Percentiles rank a stretch among this genome's conserved stretches.
Evolutionary conservation across 2,888 invertebrate genomes (phyloP).

Genomic region (Cancer borealis): DNA sequence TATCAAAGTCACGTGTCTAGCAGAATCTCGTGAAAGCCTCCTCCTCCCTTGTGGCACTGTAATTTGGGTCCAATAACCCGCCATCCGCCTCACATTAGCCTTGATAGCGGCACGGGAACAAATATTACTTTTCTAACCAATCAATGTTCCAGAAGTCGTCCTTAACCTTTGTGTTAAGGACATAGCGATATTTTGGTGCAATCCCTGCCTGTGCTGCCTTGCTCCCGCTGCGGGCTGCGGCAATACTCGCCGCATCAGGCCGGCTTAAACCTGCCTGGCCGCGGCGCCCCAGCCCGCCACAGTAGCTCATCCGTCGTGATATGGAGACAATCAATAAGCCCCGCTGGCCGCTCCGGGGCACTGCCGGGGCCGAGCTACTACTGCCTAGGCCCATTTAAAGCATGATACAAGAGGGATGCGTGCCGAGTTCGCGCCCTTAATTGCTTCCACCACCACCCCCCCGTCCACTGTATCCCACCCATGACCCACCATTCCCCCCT

Average conservation of each 20-base stretch:
- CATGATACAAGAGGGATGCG: background rate
- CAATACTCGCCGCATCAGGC: constrained; percentile 1
- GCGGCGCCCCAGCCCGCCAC: constrained; percentile 43
- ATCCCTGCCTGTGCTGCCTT: background rate
- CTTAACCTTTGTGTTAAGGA: background rate
- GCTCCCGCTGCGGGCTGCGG: background rate
- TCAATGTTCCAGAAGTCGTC: constrained; percentile 30
- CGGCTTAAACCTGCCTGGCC: constrained; percentile 48
- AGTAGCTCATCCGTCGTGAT: constrained; percentile 55
- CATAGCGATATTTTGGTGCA: background rate
- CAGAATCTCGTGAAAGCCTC: too few species aligned
- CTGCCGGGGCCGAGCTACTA: background rate
- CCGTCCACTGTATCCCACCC: background rate
- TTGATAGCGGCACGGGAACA: background rate
- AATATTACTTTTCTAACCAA: background rate
- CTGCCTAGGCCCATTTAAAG: background rate
- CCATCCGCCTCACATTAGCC: background rate
- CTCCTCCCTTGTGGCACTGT: background rate
- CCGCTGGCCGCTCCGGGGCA: constrained; percentile 11
- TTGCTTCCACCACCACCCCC: constrained; percentile 21
- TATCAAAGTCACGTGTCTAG: too few species aligned
- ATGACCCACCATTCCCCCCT: background rate
- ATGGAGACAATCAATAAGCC: constrained; percentile 55
- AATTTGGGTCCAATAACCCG: background rate
- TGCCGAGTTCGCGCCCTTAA: constrained; percentile 22